A percentile compares a stretch with the other conserved stretches of the same genome.
These are phyloP conservation scores for Tetragnatha montana DNA, from an alignment of 2,888 invertebrate genomes.

Conservation along the genomic window DNA sequence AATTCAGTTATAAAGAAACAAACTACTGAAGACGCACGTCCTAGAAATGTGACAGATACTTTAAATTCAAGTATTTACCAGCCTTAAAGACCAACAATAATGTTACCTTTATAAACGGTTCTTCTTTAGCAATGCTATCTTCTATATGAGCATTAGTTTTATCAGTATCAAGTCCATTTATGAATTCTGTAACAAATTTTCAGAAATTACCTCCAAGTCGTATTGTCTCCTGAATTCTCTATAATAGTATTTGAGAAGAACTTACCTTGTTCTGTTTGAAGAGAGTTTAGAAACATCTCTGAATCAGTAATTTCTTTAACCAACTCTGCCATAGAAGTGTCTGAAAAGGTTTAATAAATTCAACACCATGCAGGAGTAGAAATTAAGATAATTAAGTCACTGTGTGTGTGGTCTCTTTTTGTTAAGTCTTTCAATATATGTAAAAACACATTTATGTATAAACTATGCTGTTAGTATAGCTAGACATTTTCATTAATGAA, in stretches of 20 bases:
- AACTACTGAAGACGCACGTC: not conserved
- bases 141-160: slow-evolving; percentile 92
- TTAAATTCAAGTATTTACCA: not conserved
- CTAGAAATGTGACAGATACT: not conserved
- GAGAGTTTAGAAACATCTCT: slow-evolving; percentile 85
- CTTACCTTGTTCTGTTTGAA: slow-evolving; percentile 80
- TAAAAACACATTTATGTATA: not conserved
- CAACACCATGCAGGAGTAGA: no score
- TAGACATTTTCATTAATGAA: not conserved
- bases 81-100: not conserved
- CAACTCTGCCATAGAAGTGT: slow-evolving; percentile 94
- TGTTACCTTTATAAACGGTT: slow-evolving; percentile 84
- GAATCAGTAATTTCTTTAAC: slow-evolving; percentile 89
- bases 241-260: not conserved
- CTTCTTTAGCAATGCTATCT: slow-evolving; percentile 90
- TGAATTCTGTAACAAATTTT: slow-evolving; percentile 81
- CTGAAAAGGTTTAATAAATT: slow-evolving; percentile 77
- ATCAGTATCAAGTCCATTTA: slow-evolving; percentile 93
- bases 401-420: no score
- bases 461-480: not conserved
- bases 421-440: not conserved
- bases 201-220: not conserved
- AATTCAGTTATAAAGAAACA: not conserved
- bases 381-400: no score
- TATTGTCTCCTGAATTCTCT: not conserved